Evolutionary conservation across 53 echinoderm and acorn worm species (phyloP), one percentile per base, ranked within the genome.

Genomic region (Zoroaster sp.): DNA sequence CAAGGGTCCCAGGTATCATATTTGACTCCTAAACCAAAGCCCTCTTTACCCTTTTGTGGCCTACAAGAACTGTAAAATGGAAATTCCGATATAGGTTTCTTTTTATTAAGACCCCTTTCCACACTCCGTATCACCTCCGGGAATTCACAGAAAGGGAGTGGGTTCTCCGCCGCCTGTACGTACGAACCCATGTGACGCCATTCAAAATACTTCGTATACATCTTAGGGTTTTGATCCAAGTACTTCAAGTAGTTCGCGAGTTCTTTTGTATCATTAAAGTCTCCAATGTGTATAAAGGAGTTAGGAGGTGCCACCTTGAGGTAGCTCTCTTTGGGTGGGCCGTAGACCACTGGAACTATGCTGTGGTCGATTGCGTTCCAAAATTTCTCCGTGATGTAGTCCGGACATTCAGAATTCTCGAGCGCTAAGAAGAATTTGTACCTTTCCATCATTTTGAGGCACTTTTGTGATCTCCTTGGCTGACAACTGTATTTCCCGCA

Each of bases 371-470:
- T 43, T 7, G 47, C 40, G 0, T 73, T 70, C 91, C 91, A 91
- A n/a, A 87, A 66, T 47, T 87, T 87, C 25, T 91, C 87, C 5
- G 91, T 78, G 72, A 92, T 81, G 73, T 92, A 92, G 20, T 92
- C 92, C 1, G 77, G 20, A 80, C 91, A 91, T 47, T 91, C 91
- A 4, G 72, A 53, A 54, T 91, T 82, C 44, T 80, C 80, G 4
- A 88, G 39, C 2, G 83, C 65, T 15, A 92, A 69, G 42, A 41
- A 72, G 77, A 92, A 92, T 67, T 81, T 88, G 51, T 88, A 92
- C 18, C 63, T 59, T 28, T 59, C 63, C 63, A 59, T 25, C 23
- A 59, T 21, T 59, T 1, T 59, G 63, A 59, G 63, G 28, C 63
- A 59, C 63, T 59, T 59, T 59, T 59, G 8, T 59, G 63, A 59